Evolutionary conservation across 2,113 vertebrate genomes (phyloP), one percentile per base, ranked within the genome.

Genomic region (Symphodus melops): DNA sequence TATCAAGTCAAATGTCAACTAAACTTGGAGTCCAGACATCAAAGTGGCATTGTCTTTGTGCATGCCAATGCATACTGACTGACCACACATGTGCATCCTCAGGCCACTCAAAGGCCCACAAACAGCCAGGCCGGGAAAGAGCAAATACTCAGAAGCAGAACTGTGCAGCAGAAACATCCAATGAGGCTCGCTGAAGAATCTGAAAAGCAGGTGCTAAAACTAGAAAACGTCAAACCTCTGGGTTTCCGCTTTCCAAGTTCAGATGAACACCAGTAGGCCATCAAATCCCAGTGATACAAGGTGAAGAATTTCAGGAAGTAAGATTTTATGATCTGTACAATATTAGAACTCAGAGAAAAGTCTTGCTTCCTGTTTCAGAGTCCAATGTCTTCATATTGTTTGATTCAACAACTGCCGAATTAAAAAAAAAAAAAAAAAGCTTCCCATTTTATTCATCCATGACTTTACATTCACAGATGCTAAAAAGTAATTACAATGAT

Each of bases 1-100:
- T 63, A n/a, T n/a, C 8, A 9, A 51, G 48, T n/a, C 66, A 80
- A 86, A 88, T 73, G 81, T 56, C 81, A 51, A 82, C 74, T 59
- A 84, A 92, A 78, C 51, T 8, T 68, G 65, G 13, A 19, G 75
- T 54, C 52, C 49, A 72, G 59, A 80, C 84, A 85, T 90, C 83
- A 89, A 48, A 48, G 46, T 11, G 42, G 41, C 55, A 8, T 59
- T 54, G 61, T 88, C 79, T 88, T 88, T 85, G 87, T 60, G 75
- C 54, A 83, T 76, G 75, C 68, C 61, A 78, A 90, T 73, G 78
- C 42, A 64, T 56, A 55, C 80, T 36, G 75, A 86, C 62, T 72
- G 72, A 72, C 79, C 76, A 52, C 72, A 76, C 82, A 77, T 79
- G 69, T 36, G 62, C 79, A 58, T 70, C 48, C 41, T 68, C 59